These are phyloP conservation scores for Pongo abelii DNA, from an alignment of 2,113 vertebrate species.

Conservation along the genomic window DNA sequence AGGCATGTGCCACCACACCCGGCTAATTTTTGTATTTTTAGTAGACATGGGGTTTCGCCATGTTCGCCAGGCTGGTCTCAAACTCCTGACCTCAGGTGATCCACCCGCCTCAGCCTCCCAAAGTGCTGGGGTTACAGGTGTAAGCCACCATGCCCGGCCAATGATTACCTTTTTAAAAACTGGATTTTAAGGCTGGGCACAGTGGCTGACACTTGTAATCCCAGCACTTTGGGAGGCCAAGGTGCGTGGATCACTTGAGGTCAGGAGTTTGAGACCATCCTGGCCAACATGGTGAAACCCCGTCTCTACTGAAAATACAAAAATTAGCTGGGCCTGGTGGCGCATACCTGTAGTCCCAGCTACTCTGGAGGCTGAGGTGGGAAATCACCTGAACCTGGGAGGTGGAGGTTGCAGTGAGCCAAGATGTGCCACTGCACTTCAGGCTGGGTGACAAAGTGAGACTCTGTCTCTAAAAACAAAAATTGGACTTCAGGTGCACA, in stretches of 20 bases:
- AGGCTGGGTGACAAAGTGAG: background rate
- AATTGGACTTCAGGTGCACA: background rate
- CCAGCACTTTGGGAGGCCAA: background rate
- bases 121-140: background rate
- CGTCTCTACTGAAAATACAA: background rate
- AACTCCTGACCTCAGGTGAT: background rate
- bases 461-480: background rate
- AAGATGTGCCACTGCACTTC: background rate
- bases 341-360: background rate
- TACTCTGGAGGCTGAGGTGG: background rate
- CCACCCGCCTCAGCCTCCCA: background rate
- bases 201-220: background rate
- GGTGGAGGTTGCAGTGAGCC: background rate
- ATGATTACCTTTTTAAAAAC: background rate
- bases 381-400: background rate
- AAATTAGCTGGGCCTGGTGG: background rate
- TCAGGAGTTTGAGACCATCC: background rate
- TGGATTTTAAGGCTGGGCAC: background rate
- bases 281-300: background rate
- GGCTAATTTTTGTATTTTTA: background rate
- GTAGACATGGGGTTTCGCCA: background rate
- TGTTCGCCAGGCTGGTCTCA: background rate
- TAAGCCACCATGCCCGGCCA: background rate
- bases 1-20: background rate
- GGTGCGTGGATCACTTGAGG: background rate